These are phyloP conservation scores for Toxotes jaculatrix DNA, from an alignment of 2,113 vertebrate genomes.

Conservation along the genomic window DNA sequence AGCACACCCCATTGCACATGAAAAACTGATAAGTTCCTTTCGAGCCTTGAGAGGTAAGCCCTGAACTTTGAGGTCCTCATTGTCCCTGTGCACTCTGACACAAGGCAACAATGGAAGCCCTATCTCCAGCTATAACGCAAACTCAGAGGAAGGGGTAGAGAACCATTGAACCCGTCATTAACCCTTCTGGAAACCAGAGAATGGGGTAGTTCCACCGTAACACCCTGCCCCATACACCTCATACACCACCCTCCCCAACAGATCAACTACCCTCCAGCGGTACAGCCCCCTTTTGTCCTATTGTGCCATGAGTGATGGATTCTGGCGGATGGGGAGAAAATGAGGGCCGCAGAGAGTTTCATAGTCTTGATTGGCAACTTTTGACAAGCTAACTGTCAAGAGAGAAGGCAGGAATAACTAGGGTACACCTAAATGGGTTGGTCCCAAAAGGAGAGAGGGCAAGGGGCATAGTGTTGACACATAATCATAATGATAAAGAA, in stretches of 20 bases:
- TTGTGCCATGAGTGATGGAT: constrained; percentile 80
- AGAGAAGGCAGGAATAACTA: constrained; percentile 70
- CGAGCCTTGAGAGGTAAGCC: constrained; percentile 65
- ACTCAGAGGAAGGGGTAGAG: constrained; percentile 74
- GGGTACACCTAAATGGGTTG: constrained; percentile 57
- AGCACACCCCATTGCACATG: constrained; percentile 82
- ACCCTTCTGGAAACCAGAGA: constrained; percentile 75
- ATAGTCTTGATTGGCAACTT: constrained; percentile 80
- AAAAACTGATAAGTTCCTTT: constrained; percentile 76
- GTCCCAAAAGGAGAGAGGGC: constrained; percentile 59
- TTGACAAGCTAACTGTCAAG: constrained; percentile 78
- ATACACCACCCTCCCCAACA: constrained; percentile 55
- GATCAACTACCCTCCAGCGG: constrained; percentile 64
- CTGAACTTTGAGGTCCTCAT: constrained; percentile 74
- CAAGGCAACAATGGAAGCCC: constrained; percentile 67
- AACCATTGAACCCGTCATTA: constrained; percentile 80
- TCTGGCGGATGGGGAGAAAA: constrained; percentile 76
- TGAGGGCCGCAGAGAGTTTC: constrained; percentile 61
- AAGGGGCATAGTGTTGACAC: constrained; percentile 61
- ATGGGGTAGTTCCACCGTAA: constrained; percentile 79
- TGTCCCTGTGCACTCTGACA: constrained; percentile 77
- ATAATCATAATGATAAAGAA: constrained; percentile 78
- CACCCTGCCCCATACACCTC: constrained; percentile 73
- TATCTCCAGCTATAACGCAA: constrained; percentile 73
- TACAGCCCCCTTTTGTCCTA: constrained; percentile 78